Evolutionary conservation across 2,113 vertebrate genomes (phyloP), one percentile per base, ranked within the genome.

Genomic region (Tauraco erythrolophus): DNA sequence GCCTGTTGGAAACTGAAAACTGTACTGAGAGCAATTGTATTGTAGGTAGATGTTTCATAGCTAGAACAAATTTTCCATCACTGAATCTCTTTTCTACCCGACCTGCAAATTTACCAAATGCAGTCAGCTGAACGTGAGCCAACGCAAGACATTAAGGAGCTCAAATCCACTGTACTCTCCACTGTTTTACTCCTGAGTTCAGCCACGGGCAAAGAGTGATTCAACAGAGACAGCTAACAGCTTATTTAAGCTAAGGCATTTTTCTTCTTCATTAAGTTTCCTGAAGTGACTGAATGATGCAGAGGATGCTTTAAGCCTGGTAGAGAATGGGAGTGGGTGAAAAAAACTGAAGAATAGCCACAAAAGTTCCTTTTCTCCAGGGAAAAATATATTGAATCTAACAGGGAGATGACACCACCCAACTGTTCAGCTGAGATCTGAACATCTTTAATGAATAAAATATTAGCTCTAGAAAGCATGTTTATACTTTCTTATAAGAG

Each of bases 401-500:
- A 83, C 39, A 53, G 41, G 37, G 57, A 83, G 35, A 74, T 76
- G 82, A 93, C 60, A 92, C 66, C 75, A 94, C 27, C 46, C 75
- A 93, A 81, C 68, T 61, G 74, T 72, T 96, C 85, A 56, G 33
- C 2, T 74, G 82, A 93, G 90, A 89, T 94, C 79, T 84, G 46
- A 96, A 83, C 58, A 82, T 68, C 66, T 89, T 81, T 84, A 79
- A 94, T 76, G 70, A 89, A 89, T 93, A 92, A 95, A 95, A 84
- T 92, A 95, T 80, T 72, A 89, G 83, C 71, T 57, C 48, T 78
- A 76, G 64, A 88, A 88, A 92, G 53, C 41, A 81, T 0, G 0
- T 81, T 92, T 88, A 75, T 74, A 51, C 9, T 83, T 10, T 80
- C 54, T 82, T 88, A 43, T 83, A 94, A 80, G 30, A 88, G 25